phyloP scores from a whole-genome alignment of 2,113 vertebrate species.

The Chaetorhynchus papuensis region DNA sequence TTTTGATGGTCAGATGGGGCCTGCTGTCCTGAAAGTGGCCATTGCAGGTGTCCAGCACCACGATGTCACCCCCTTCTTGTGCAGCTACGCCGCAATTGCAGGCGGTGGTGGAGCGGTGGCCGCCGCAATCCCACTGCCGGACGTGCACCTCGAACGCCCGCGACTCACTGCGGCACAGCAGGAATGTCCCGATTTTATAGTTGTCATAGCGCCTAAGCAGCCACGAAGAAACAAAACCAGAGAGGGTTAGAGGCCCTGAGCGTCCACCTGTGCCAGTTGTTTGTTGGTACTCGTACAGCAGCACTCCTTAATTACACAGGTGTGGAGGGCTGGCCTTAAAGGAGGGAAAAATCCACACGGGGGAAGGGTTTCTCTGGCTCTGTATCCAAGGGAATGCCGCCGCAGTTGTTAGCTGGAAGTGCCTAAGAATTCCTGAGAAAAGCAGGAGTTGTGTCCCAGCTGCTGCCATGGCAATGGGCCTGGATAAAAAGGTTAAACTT shows the following conservation, averaged over 20 bases:
- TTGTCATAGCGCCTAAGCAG: slow-evolving; percentile 71
- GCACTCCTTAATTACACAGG: neutral
- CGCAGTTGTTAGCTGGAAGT: neutral
- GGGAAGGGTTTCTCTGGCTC: neutral
- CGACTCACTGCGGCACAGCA: slow-evolving; percentile 67
- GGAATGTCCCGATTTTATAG: slow-evolving; percentile 74
- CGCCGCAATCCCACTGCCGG: slow-evolving; percentile 76
- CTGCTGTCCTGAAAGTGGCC: slow-evolving; percentile 65
- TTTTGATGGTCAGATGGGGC: slow-evolving; percentile 68
- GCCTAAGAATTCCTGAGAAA: neutral
- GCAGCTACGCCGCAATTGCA: slow-evolving; percentile 73
- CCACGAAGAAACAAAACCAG: neutral
- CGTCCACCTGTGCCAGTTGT: neutral
- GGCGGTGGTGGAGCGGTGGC: slow-evolving; percentile 57
- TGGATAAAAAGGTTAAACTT: slow-evolving; percentile 49
- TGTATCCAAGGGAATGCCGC: neutral
- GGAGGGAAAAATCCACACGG: neutral
- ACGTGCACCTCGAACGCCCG: slow-evolving; percentile 74
- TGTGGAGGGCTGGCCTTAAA: neutral
- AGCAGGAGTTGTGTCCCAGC: neutral
- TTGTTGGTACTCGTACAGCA: neutral
- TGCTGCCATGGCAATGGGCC: slow-evolving; percentile 59
- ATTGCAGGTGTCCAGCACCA: slow-evolving; percentile 76
- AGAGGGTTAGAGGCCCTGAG: neutral
- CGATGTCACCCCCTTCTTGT: slow-evolving; percentile 62